These are phyloP conservation scores for Atta cephalotes DNA, from an alignment of 1,140 invertebrate species.

Conservation along the genomic window DNA sequence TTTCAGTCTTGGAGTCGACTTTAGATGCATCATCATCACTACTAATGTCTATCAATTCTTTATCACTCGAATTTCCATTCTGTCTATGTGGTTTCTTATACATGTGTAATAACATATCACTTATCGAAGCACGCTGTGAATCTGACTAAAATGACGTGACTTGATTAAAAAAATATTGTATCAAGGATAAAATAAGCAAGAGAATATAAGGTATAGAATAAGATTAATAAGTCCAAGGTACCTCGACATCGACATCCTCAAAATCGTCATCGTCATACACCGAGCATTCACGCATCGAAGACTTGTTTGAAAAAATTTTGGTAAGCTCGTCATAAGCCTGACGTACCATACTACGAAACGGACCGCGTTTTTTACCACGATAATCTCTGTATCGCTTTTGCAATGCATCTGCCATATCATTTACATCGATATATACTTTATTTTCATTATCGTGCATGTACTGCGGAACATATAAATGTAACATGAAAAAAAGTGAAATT, in stretches of 20 bases:
- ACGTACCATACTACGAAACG: slow-evolving; percentile 89
- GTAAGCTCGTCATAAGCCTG: slow-evolving; percentile 87
- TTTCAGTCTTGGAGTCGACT: slow-evolving; percentile 61
- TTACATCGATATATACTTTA: slow-evolving; percentile 90
- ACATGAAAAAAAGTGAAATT: background rate
- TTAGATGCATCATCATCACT: slow-evolving; percentile 84
- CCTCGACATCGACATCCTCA: slow-evolving; percentile 87
- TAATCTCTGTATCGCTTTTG: slow-evolving; percentile 91
- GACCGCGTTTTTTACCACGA: slow-evolving; percentile 88
- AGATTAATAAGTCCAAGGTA: slow-evolving; percentile 69
- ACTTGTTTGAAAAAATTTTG: slow-evolving; percentile 81
- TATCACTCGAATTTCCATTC: slow-evolving; percentile 85
- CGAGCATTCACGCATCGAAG: slow-evolving; percentile 64
- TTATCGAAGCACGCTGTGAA: slow-evolving; percentile 73
- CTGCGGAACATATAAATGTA: slow-evolving; percentile 79
- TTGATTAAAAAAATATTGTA: slow-evolving; percentile 23
- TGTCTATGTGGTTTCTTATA: slow-evolving; percentile 79
- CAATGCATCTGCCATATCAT: slow-evolving; percentile 91
- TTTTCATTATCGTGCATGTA: slow-evolving; percentile 91
- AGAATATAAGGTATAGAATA: no score
- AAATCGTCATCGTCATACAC: slow-evolving; percentile 84
- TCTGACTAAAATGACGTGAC: slow-evolving; percentile 76
- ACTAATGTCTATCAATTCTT: slow-evolving; percentile 86
- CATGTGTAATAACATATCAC: slow-evolving; percentile 78
- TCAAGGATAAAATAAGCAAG: background rate